Evolutionary conservation across 2,888 invertebrate genomes (phyloP), one percentile per base, ranked within the genome.

Genomic region (Ennomos fuscantarius): DNA sequence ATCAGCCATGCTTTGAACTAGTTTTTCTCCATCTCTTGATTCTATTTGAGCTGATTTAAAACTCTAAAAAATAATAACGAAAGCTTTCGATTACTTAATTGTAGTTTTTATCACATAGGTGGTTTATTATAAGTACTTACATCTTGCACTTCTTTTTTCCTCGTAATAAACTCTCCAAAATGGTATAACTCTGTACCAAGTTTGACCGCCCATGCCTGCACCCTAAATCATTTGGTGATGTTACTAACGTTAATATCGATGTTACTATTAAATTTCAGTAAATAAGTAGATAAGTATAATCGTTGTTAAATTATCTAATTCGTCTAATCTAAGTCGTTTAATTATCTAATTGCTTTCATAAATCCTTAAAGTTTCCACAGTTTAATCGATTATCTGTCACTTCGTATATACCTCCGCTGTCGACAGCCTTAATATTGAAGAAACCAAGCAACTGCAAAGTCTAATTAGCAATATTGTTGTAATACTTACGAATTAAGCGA

Each of bases 1-100:
- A 66, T 95, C 95, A 9, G 96, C 95, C 92, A 98, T 97, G 64
- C 96, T 96, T 72, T 95, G 95, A 33, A 97, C 95, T 77, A 98
- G 90, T 74, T 95, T 94, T 70, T 94, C 94, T 6, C 98, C 97
- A 81, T 96, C 96, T 78, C 96, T 94, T 39, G 95, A 92, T 68
- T 95, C 94, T 46, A 97, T 94, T 78, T 94, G 94, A 11, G 96
- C 96, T 52, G 95, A 94, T 82, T 96, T 96, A 84, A 96, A 97
- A 80, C 96, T 96, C 94, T 96, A 81, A 50, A 71, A 70, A 49
- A 33, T 51, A 60, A 46, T 84, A 47, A 12, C 86, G 66, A 47
- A 47, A 8, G n/a, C 43, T 44, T 42, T 32, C 13, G 1, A 24
- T 49, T 42, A 41, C 10, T 45, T 2, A 10, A 8, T 9, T 36